Conservation (phyloP, 2,113 vertebrate species). For the Callipepla californica region DNA sequence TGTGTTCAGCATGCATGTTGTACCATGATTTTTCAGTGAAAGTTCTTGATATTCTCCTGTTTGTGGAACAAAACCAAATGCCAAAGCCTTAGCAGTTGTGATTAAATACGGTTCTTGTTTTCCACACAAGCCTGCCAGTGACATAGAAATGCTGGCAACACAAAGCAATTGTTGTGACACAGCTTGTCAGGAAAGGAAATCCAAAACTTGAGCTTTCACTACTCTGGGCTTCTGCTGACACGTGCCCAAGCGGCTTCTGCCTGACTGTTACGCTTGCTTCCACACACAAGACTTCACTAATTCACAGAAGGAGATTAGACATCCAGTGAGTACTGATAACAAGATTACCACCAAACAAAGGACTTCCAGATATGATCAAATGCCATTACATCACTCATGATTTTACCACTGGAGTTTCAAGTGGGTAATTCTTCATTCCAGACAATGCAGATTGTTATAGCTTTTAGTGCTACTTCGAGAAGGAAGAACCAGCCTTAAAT, state of each 20-base stretch:
- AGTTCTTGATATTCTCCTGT: background rate
- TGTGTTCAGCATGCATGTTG: background rate
- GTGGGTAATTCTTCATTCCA: background rate
- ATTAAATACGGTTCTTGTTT: slow-evolving; percentile 13
- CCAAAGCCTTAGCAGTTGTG: background rate
- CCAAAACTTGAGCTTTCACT: background rate
- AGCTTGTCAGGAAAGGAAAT: background rate
- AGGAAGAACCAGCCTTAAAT: background rate
- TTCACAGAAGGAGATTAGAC: background rate
- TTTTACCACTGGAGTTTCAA: background rate
- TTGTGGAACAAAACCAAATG: slow-evolving; percentile 15
- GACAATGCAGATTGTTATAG: background rate
- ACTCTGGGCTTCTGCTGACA: background rate
- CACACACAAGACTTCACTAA: background rate
- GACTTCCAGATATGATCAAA: background rate
- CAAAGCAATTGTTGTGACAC: background rate
- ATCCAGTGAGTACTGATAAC: background rate
- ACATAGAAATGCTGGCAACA: background rate
- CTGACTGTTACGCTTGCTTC: background rate
- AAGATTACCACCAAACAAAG: background rate
- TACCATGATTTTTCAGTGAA: background rate
- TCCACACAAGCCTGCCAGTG: background rate
- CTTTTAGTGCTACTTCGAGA: background rate
- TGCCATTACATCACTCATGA: background rate
- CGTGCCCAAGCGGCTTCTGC: background rate